A percentile compares a stretch with the other conserved stretches of the same genome.
phyloP scores from a whole-genome alignment of 1,140 invertebrate species.

The Drosophila fuyamai region DNA sequence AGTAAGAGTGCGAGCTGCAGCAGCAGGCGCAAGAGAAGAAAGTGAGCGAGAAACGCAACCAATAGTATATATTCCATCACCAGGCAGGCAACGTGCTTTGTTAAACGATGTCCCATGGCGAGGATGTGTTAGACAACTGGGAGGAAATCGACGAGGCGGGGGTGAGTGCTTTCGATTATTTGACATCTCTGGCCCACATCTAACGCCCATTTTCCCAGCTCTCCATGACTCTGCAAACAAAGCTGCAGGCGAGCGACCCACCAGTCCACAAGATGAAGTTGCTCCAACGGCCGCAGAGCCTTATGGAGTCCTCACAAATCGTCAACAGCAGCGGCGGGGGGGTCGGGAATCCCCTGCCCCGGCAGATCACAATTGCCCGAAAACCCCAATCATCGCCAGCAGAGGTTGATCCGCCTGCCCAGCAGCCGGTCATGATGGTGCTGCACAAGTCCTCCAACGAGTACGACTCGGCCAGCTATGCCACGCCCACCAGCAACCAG shows the following conservation, averaged over 20 bases:
- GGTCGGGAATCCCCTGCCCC: slow-evolving; percentile 74
- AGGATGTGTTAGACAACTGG: slow-evolving; percentile 91
- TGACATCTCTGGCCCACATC: too few relatives aligned
- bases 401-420: slow-evolving; percentile 55
- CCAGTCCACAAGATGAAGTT: slow-evolving; percentile 79
- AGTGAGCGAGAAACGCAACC: slow-evolving; percentile 58
- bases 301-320: slow-evolving; percentile 38
- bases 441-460: slow-evolving; percentile 76
- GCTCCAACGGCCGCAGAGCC: slow-evolving; percentile 84
- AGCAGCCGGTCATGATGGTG: slow-evolving; percentile 77
- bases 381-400: slow-evolving; percentile 77
- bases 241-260: slow-evolving; percentile 53
- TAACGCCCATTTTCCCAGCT: slow-evolving; percentile 36
- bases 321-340: slow-evolving; percentile 36
- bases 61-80: slow-evolving; percentile 36
- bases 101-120: slow-evolving; percentile 85
- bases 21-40: slow-evolving; percentile 77
- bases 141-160: slow-evolving; percentile 92
- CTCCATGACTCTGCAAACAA: slow-evolving; percentile 72
- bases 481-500: slow-evolving; percentile 87
- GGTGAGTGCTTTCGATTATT: slow-evolving; percentile 82
- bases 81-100: slow-evolving; percentile 61
- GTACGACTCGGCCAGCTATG: slow-evolving; percentile 86
- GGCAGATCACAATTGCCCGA: slow-evolving; percentile 85
- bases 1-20: slow-evolving; percentile 78